Evolutionary conservation across 2,797 vertebrate species (phyloP), one percentile per base, ranked within the genome.

Genomic region (Rhynchonycteris naso): DNA sequence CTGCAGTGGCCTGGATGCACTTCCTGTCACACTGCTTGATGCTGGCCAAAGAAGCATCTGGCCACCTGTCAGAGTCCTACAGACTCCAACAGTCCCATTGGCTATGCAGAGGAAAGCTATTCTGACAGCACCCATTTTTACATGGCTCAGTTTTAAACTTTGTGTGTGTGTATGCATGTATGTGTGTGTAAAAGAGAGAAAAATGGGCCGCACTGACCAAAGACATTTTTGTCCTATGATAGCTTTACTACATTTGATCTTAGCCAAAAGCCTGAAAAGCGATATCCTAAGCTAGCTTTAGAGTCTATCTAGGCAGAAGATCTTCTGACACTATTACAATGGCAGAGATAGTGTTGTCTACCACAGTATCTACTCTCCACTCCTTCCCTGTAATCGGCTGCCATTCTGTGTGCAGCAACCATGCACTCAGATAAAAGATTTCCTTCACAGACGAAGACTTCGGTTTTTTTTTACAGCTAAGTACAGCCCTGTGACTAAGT

Each of bases 181-280:
- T 26, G 1, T 24, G 33, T 47, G 30, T 38, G 69, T 66, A 22
- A 58, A 43, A 47, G 56, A n/a, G 54, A 18, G 18, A 18, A 2
- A 61, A 61, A n/a, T 43, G 9, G 28, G 33, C 47, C 71, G 68
- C n/a, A 35, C 2, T 69, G 71, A 87, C 63, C 35, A 84, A 87
- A 28, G 82, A 68, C 22, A 15, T 75, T 94, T 87, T 65, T 69
- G 58, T 93, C 33, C 71, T 80, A n/a, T 87, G 58, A 18, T 83
- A 69, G 30, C 14, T 92, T 84, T 87, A 74, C 75, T 35, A 26
- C 22, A 35, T 7, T 78, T 38, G n/a, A 78, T 24, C 75, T 35
- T 58, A 58, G 75, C 75, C 75, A 35, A 26, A 78, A 78, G n/a
- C 21, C 13, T 35, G 54, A 78, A 22, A 58, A 78, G 52, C 7